These are phyloP conservation scores for Thunnus maccoyii DNA, from an alignment of 2,113 vertebrate genomes.

Conservation along the genomic window DNA sequence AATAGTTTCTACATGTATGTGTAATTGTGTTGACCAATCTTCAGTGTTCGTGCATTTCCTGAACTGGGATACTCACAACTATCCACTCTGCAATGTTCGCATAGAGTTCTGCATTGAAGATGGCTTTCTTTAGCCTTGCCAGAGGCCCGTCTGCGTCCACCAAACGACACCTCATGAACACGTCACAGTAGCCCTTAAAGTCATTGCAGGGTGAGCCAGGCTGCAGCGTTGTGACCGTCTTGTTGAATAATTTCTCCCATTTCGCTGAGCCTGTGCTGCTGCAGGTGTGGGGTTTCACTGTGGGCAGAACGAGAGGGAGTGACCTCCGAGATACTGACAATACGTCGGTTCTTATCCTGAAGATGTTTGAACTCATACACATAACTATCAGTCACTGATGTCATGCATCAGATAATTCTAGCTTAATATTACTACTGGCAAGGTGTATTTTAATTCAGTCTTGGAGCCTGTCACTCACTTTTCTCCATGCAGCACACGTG, in stretches of 20 bases:
- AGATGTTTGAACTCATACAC: not conserved
- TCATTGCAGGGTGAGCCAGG: conserved; percentile 98
- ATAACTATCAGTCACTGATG: not conserved
- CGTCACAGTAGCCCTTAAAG: conserved; percentile 98
- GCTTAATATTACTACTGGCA: not conserved
- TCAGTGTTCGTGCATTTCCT: not conserved
- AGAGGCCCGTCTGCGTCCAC: conserved; percentile 98
- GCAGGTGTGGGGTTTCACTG: conserved; percentile 90
- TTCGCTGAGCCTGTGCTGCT: conserved; percentile 89
- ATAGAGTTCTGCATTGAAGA: conserved; percentile 96
- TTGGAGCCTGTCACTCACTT: conserved; percentile 85
- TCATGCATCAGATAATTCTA: not conserved
- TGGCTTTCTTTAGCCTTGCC: conserved; percentile 96
- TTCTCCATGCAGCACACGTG: conserved; percentile 98
- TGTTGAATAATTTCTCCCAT: conserved; percentile 86
- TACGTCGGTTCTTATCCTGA: not conserved
- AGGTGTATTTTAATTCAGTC: not conserved
- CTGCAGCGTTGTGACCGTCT: conserved; percentile 89
- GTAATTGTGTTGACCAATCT: not conserved
- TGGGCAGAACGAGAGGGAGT: conserved; percentile 28
- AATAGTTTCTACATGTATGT: not conserved
- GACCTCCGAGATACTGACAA: conserved; percentile 3
- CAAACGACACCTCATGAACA: conserved; percentile 95
- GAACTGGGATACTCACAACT: conserved; percentile 87
- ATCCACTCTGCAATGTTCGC: conserved; percentile 98